These are phyloP conservation scores for Dynastes hyllus DNA, from an alignment of 2,888 invertebrate species.

Conservation along the genomic window DNA sequence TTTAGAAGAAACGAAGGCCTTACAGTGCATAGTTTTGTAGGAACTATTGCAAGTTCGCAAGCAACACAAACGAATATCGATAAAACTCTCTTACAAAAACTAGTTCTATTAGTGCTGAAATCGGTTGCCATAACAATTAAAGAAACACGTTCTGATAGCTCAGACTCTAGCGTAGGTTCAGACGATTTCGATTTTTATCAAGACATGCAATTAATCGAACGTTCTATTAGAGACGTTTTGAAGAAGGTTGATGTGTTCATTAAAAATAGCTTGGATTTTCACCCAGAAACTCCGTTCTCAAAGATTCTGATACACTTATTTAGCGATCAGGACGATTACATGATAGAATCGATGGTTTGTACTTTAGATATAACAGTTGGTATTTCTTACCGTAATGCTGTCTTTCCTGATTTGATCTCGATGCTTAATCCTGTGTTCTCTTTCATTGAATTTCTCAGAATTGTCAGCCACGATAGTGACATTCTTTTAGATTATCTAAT, in stretches of 20 bases:
- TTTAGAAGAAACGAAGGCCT: slow-evolving; percentile 67
- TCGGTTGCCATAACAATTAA: slow-evolving; percentile 93
- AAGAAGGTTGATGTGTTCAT: slow-evolving; percentile 88
- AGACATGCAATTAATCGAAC: slow-evolving; percentile 91
- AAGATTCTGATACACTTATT: slow-evolving; percentile 92
- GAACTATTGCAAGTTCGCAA: slow-evolving; percentile 66
- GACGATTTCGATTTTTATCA: slow-evolving; percentile 90
- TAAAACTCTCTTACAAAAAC: slow-evolving; percentile 87
- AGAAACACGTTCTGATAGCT: slow-evolving; percentile 89
- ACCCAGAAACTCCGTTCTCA: slow-evolving; percentile 90
- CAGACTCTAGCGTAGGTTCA: slow-evolving; percentile 87
- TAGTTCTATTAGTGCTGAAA: slow-evolving; percentile 90
- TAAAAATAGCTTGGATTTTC: slow-evolving; percentile 86
- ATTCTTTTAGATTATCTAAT: slow-evolving; percentile 89
- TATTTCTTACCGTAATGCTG: slow-evolving; percentile 86
- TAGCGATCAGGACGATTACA: slow-evolving; percentile 92
- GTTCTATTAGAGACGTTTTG: slow-evolving; percentile 88
- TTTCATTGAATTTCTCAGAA: slow-evolving; percentile 89
- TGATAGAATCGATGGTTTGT: slow-evolving; percentile 94
- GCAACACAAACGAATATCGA: slow-evolving; percentile 73
- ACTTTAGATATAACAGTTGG: slow-evolving; percentile 91
- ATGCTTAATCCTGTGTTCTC: slow-evolving; percentile 90
- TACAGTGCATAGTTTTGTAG: slow-evolving; percentile 70
- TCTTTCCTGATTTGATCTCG: slow-evolving; percentile 85
- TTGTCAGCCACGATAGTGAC: slow-evolving; percentile 87